Percentiles rank a stretch among this genome's conserved stretches.
Conservation (phyloP, 35 echinoderm and acorn worm genomes). For the Nesometra sesokonis region DNA sequence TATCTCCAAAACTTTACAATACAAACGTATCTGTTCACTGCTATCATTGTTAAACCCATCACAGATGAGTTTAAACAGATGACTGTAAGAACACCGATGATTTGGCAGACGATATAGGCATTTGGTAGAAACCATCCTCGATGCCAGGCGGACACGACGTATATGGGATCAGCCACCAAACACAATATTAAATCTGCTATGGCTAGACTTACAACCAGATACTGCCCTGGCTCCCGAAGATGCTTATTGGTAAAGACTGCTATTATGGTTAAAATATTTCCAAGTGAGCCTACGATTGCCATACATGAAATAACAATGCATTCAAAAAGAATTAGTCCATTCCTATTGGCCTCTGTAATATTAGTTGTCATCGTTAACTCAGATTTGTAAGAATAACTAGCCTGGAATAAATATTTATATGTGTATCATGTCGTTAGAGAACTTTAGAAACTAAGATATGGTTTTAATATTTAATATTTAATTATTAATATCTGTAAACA, state of each 20-base stretch:
- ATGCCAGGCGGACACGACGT: neutral
- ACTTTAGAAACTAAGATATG: too few relatives aligned
- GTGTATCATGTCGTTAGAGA: too few relatives aligned
- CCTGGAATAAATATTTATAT: too few relatives aligned
- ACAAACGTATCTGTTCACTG: neutral
- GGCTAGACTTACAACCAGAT: neutral
- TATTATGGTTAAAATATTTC: neutral
- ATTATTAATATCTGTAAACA: too few relatives aligned
- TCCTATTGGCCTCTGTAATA: too few relatives aligned
- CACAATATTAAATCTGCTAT: neutral
- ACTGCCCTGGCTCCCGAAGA: neutral
- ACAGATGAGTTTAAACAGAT: neutral
- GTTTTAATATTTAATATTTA: too few relatives aligned
- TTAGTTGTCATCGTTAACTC: too few relatives aligned
- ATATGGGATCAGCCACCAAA: neutral
- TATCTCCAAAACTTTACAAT: neutral
- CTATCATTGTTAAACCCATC: neutral
- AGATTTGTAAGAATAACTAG: too few relatives aligned
- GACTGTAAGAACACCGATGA: neutral
- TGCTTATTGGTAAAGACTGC: neutral
- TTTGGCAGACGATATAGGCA: neutral
- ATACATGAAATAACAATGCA: neutral
- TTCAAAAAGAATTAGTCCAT: neutral
- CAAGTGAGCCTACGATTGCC: neutral
- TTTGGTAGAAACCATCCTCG: neutral